These are phyloP conservation scores for Montipora cactus DNA, from an alignment of 64 coral and sea anemone genomes.

Conservation along the genomic window DNA sequence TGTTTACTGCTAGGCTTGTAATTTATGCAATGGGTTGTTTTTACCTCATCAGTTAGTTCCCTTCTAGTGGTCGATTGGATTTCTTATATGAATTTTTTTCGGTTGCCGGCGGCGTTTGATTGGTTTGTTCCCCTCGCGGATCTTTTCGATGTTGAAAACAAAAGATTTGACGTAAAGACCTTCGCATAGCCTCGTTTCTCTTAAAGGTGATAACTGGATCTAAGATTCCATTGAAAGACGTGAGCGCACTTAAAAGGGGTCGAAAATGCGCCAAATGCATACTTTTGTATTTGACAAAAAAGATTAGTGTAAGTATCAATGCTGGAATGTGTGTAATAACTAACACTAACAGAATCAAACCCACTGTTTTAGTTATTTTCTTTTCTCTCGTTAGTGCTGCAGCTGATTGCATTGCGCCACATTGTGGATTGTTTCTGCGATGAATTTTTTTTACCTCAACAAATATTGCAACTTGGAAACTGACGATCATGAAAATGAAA, in stretches of 20 bases:
- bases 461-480: not conserved
- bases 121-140: too few species aligned
- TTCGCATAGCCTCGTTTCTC: constrained; percentile 2
- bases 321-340: not conserved
- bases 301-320: not conserved
- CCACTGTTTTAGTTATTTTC: not conserved
- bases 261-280: not conserved
- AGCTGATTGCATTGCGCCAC: not conserved
- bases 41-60: too few species aligned
- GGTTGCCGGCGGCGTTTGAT: too few species aligned
- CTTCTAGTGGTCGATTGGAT: too few species aligned
- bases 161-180: not conserved
- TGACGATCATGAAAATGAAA: not conserved
- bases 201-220: not conserved
- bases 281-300: not conserved
- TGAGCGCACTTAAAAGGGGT: not conserved
- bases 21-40: too few species aligned
- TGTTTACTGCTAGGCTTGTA: too few species aligned
- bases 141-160: not conserved
- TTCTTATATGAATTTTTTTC: too few species aligned
- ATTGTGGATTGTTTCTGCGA: not conserved
- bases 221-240: not conserved
- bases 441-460: not conserved
- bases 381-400: constrained; percentile 1
- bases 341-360: not conserved